Evolutionary conservation across 2,113 vertebrate species (phyloP).

Genomic region (Syrrhaptes paradoxus): DNA sequence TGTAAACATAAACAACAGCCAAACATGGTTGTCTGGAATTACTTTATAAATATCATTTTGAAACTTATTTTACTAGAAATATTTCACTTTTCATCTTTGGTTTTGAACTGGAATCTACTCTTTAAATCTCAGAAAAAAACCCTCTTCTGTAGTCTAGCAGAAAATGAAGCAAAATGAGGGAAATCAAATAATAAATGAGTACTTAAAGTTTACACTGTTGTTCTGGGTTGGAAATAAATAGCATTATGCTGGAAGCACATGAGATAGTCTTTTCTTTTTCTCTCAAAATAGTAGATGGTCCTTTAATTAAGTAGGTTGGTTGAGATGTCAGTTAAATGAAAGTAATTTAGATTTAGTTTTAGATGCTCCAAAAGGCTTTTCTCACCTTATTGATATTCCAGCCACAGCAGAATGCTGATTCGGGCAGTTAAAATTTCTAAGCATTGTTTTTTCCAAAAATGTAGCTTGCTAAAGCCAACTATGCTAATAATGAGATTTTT

Average conservation of each 20-base stretch:
- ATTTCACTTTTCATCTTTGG: not conserved
- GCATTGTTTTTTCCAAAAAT: not conserved
- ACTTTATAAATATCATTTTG: not conserved
- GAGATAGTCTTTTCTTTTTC: not conserved
- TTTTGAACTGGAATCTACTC: not conserved
- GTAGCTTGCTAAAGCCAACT: not conserved
- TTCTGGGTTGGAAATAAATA: not conserved
- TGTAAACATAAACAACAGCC: not conserved
- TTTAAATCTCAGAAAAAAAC: not conserved
- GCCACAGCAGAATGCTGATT: not conserved
- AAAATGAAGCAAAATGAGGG: not conserved
- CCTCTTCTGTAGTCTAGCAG: not conserved
- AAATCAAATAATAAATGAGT: not conserved
- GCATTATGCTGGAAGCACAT: not conserved
- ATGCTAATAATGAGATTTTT: not conserved
- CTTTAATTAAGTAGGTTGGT: not conserved
- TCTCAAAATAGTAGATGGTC: not conserved
- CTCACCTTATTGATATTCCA: not conserved
- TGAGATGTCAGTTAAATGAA: not conserved
- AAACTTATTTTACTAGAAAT: not conserved
- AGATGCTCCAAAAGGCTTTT: not conserved
- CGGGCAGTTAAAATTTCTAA: not conserved
- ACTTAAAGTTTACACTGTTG: not conserved
- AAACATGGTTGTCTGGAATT: not conserved
- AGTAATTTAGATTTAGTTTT: constrained; percentile 1